A percentile compares a stretch with the other conserved stretches of the same genome.
phyloP scores from a whole-genome alignment of 2,888 invertebrate genomes.

The Geotrupes spiniger region DNA sequence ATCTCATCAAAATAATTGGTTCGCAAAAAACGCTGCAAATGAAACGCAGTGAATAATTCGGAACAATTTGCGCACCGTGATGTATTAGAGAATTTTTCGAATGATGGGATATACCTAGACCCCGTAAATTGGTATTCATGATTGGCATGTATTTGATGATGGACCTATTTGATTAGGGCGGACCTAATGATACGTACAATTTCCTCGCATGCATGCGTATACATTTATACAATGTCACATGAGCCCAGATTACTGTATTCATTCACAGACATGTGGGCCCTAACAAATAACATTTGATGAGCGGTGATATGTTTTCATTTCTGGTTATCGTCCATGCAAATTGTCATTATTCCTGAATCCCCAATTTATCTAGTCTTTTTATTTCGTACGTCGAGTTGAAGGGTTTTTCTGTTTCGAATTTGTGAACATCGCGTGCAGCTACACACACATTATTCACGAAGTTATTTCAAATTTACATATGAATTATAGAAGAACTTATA shows the following conservation, averaged over 20 bases:
- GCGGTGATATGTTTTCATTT: slow-evolving; percentile 47
- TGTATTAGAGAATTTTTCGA: slow-evolving; percentile 38
- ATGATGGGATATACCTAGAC: slow-evolving; percentile 21
- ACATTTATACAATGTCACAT: slow-evolving; percentile 47
- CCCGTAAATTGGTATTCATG: slow-evolving; percentile 44
- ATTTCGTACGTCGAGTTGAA: slow-evolving; percentile 8
- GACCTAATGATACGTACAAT: slow-evolving; percentile 50
- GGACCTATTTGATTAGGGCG: slow-evolving; percentile 49
- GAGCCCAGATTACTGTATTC: slow-evolving; percentile 48
- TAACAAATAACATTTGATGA: slow-evolving; percentile 48
- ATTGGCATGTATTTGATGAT: slow-evolving; percentile 50
- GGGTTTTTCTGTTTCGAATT: slow-evolving; percentile 9
- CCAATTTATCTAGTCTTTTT: slow-evolving; percentile 14
- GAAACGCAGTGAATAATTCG: slow-evolving; percentile 42
- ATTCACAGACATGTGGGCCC: slow-evolving; percentile 43
- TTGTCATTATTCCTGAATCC: slow-evolving; percentile 38
- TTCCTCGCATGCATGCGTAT: slow-evolving; percentile 46
- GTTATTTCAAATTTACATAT: no score
- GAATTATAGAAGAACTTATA: no score
- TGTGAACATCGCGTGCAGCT: no score
- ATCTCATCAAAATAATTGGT: slow-evolving; percentile 44
- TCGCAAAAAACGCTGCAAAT: slow-evolving; percentile 37
- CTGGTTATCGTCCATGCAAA: slow-evolving; percentile 45
- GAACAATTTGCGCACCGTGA: slow-evolving; percentile 38
- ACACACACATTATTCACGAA: no score